Percentiles rank a stretch among this genome's conserved stretches.
phyloP scores from a whole-genome alignment of 2,888 invertebrate genomes.

The Volucella zonaria region DNA sequence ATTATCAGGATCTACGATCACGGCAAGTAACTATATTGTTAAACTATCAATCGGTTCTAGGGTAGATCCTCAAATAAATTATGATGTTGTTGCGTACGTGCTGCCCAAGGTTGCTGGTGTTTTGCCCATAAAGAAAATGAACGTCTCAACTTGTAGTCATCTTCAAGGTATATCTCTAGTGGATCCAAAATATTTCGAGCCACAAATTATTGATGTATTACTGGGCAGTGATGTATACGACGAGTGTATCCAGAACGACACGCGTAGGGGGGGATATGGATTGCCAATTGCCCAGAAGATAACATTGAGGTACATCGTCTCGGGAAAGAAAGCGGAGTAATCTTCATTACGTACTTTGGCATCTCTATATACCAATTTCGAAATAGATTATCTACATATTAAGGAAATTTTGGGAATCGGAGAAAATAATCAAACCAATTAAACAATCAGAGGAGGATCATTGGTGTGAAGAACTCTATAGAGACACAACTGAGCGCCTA shows the following conservation, averaged over 20 bases:
- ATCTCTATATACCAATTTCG: not conserved
- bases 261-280: not conserved
- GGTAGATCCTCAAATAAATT: not conserved
- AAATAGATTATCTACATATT: not conserved
- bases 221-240: not conserved
- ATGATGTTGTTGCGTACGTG: too few species aligned
- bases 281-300: not conserved
- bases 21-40: not conserved
- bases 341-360: not conserved
- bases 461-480: constrained; percentile 4
- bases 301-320: not conserved
- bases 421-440: not conserved
- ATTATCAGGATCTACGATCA: not conserved
- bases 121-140: not conserved
- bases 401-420: constrained; percentile 6
- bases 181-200: not conserved
- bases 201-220: not conserved
- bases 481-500: not conserved
- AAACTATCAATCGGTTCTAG: not conserved
- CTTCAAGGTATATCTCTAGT: not conserved
- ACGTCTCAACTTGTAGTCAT: not conserved
- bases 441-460: not conserved
- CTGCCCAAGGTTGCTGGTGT: not conserved
- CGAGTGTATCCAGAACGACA: not conserved
- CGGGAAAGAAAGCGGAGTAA: not conserved